These are phyloP conservation scores for Spinus pinus DNA, from an alignment of 2,797 vertebrate species.

Conservation along the genomic window DNA sequence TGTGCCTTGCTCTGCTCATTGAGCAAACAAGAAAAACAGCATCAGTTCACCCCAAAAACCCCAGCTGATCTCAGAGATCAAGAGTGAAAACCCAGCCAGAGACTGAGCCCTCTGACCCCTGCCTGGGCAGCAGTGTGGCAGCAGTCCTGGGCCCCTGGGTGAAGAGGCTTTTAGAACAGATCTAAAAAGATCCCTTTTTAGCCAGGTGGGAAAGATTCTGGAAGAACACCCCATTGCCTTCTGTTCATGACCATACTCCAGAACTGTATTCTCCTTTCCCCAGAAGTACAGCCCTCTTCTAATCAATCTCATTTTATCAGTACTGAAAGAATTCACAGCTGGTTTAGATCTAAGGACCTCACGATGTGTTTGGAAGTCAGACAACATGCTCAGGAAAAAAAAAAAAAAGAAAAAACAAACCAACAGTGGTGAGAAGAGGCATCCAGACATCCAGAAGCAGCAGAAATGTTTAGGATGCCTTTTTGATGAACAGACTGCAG, in stretches of 20 bases:
- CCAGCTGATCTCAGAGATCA: neutral
- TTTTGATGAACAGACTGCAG: conserved; percentile 17
- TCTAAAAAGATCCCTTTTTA: neutral
- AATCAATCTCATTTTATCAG: neutral
- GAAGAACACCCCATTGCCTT: neutral
- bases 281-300: neutral
- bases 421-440: neutral
- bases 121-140: neutral
- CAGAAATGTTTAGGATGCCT: conserved; percentile 31
- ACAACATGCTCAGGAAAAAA: conserved; percentile 9
- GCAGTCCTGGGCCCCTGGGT: fast-evolving
- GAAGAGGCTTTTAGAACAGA: neutral
- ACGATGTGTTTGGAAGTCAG: conserved; percentile 34
- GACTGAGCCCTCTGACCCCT: neutral
- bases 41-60: neutral
- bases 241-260: neutral
- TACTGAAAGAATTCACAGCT: conserved; percentile 27
- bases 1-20: neutral
- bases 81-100: neutral
- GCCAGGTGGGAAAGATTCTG: neutral
- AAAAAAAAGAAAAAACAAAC: neutral
- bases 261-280: neutral
- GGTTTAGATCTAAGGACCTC: conserved; percentile 51
- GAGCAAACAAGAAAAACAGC: neutral
- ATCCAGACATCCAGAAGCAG: conserved; percentile 22